These are phyloP conservation scores for Myiotriccus ornatus DNA, from an alignment of 2,797 vertebrate species.

Conservation along the genomic window DNA sequence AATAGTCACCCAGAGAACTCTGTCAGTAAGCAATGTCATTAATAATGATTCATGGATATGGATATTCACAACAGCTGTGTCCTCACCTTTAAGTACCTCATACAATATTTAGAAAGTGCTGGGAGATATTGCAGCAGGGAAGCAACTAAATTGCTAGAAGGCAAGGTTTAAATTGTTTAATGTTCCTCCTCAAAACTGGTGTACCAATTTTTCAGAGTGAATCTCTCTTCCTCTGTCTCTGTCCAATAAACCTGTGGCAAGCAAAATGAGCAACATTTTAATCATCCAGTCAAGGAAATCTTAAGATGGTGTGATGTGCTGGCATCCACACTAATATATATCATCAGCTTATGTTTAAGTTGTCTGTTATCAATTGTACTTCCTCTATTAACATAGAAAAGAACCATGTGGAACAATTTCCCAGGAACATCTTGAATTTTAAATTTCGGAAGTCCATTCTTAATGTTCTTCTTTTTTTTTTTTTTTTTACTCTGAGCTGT, in stretches of 20 bases:
- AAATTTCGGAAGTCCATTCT: neutral
- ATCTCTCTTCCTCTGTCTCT: neutral
- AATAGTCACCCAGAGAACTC: slow-evolving; percentile 65
- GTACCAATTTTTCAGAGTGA: slow-evolving; percentile 25
- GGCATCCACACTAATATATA: neutral
- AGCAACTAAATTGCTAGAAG: slow-evolving; percentile 72
- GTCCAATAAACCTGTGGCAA: neutral
- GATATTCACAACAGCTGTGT: slow-evolving; percentile 74
- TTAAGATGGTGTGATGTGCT: neutral
- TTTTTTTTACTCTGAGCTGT: neutral
- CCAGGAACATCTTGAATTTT: neutral
- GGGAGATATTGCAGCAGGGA: slow-evolving; percentile 70
- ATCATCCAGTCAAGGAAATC: neutral
- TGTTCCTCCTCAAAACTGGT: slow-evolving; percentile 55
- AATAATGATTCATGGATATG: slow-evolving; percentile 75
- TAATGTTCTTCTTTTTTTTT: neutral
- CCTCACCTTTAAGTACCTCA: slow-evolving; percentile 75
- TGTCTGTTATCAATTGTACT: neutral
- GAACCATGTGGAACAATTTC: neutral
- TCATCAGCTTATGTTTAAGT: neutral
- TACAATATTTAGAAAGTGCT: slow-evolving; percentile 75
- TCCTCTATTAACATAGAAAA: neutral
- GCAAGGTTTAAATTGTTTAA: slow-evolving; percentile 64
- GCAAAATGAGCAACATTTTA: slow-evolving; percentile 12
- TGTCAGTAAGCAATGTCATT: slow-evolving; percentile 68